Base-by-base conservation (phyloP, 2,888 invertebrate genomes). In the Oscheius sp. region DNA sequence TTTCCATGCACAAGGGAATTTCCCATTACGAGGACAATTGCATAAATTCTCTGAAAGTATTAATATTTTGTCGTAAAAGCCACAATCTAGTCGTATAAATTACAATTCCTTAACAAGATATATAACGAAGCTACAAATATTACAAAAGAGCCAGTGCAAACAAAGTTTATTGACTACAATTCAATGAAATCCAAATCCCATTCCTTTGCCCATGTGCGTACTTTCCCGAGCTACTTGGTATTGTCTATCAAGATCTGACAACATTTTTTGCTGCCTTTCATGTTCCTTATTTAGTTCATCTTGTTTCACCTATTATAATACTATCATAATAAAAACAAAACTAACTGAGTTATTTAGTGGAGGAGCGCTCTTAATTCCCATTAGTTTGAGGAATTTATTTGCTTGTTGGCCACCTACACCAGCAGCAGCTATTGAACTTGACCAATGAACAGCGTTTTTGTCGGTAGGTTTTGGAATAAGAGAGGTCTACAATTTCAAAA, bases 371-470 rank as follows among this genome's bases (percentile, higher is more conserved):
- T 67, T 67, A 14, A 67, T 67, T 6, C 67, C 59, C 61, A 67
- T 61, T n/a, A 76, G 59, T 47, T 75, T 61, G 54, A 73, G 70
- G 62, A 79, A 79, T 51, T 79, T 79, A 49, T 69, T 75, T 2
- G 72, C 72, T 57, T 79, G 73, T 9, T 67, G 57, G 2, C 68
- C 63, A 17, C 61, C 75, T 9, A 75, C 78, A 9, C 76, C 78
- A 20, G 74, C 67, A 0, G 78, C 78, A 30, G 77, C 72, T 38
- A 79, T 79, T 22, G 75, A 75, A 22, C 73, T 75, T 14, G 76
- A 72, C 78, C 78, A 79, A 38, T 72, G 36, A 33, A 70, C 71
- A 17, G 68, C 75, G 38, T 75, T 75, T 38, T 72, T 73, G 28
- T 28, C 64, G 1, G 20, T 38, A 8, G 59, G 45, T 14, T 8